These are phyloP conservation scores for Alaudala cheleensis DNA, from an alignment of 2,113 vertebrate species.

Conservation along the genomic window DNA sequence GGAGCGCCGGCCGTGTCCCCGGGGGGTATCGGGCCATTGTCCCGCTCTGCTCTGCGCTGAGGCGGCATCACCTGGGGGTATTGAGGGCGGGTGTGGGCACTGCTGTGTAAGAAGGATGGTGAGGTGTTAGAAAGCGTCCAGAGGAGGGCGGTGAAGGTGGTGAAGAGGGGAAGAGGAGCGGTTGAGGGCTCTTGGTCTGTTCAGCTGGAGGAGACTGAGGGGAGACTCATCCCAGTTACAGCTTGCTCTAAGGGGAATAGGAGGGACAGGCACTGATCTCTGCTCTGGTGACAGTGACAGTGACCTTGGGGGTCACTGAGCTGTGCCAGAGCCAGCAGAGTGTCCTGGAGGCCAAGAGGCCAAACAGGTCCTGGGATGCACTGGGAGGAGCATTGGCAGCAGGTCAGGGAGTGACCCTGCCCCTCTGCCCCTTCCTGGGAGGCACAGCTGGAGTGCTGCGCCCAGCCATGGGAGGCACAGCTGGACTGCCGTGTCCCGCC, in stretches of 20 bases:
- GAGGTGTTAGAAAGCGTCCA: not conserved
- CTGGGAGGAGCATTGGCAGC: not conserved
- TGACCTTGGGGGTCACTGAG: not conserved
- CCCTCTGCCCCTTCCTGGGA: not conserved
- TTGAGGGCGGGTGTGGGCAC: not conserved
- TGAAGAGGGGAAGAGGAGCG: not conserved
- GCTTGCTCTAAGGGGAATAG: rapidly evolving
- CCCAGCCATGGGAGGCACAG: no score
- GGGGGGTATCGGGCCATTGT: not conserved
- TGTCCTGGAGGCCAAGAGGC: not conserved
- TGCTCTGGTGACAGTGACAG: not conserved
- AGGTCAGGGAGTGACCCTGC: not conserved
- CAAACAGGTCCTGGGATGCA: not conserved
- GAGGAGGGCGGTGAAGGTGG: not conserved
- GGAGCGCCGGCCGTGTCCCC: not conserved
- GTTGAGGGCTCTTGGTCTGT: not conserved
- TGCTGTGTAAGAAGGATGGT: not conserved
- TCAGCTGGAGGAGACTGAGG: not conserved
- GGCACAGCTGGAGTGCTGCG: not conserved
- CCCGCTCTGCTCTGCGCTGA: not conserved
- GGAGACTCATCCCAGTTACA: not conserved
- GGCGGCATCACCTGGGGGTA: not conserved
- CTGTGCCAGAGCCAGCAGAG: not conserved
- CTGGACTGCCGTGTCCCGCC: no score
- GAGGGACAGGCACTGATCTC: not conserved